Evolutionary conservation across 2,888 invertebrate species (phyloP).

Genomic region (Pristionchus maxplancki): DNA sequence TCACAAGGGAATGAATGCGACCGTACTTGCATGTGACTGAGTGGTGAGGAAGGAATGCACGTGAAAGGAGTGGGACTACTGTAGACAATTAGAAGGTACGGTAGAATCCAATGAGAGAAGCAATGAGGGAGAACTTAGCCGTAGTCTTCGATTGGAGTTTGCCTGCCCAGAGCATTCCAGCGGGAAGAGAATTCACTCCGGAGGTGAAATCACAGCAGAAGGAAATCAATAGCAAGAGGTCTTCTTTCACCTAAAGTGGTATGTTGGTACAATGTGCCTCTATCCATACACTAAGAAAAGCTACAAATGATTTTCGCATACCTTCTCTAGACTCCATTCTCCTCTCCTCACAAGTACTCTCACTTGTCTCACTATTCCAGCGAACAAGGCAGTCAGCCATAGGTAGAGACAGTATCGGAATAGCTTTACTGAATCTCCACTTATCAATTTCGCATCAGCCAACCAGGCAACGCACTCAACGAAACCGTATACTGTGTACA

Average conservation of each 20-base stretch:
- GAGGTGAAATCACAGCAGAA: constrained; percentile 67
- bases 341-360: constrained; percentile 30
- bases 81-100: constrained; percentile 52
- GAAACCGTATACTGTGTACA: constrained; percentile 71
- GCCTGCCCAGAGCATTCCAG: constrained; percentile 69
- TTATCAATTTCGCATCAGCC: constrained; percentile 67
- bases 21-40: constrained; percentile 3
- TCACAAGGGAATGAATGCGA: constrained; percentile 26
- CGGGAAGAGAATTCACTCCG: constrained; percentile 67
- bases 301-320: not conserved
- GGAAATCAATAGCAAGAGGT: constrained; percentile 55
- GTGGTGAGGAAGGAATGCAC: not conserved
- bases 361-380: constrained; percentile 63
- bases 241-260: constrained; percentile 29
- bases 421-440: constrained; percentile 61
- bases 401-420: constrained; percentile 71
- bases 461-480: constrained; percentile 71
- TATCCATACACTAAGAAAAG: not conserved
- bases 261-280: not conserved
- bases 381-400: constrained; percentile 67
- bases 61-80: not conserved
- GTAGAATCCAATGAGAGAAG: constrained; percentile 72
- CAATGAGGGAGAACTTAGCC: constrained; percentile 69
- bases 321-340: constrained; percentile 45
- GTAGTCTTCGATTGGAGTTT: constrained; percentile 63